These are phyloP conservation scores for Romanogobio albipinnatus DNA, from an alignment of 2,113 vertebrate genomes.

Conservation along the genomic window DNA sequence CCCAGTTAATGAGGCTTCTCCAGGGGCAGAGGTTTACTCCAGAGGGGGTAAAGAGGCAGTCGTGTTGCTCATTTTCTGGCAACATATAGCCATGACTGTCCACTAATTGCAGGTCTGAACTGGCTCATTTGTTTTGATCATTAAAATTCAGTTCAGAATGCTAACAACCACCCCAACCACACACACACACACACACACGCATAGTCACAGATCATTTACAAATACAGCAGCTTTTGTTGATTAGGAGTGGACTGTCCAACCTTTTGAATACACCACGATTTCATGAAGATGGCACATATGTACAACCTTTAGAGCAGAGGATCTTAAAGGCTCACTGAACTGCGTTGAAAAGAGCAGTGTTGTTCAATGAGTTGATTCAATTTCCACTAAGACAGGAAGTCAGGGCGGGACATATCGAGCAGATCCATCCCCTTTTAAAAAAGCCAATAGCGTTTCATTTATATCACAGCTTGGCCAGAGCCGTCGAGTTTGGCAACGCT, in stretches of 20 bases:
- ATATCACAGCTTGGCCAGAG: no score
- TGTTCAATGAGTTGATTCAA: no score
- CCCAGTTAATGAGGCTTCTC: slow-evolving; percentile 83
- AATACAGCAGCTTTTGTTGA: slow-evolving; percentile 75
- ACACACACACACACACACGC: not conserved
- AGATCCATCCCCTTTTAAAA: no score
- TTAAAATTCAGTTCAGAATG: slow-evolving; percentile 84
- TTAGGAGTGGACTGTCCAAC: slow-evolving; percentile 72
- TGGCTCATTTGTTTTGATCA: slow-evolving; percentile 85
- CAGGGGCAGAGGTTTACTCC: slow-evolving; percentile 79
- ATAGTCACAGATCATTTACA: slow-evolving; percentile 73
- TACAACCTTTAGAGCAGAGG: slow-evolving; percentile 39
- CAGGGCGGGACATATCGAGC: no score
- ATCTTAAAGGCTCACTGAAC: not conserved
- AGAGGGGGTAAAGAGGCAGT: slow-evolving; percentile 86
- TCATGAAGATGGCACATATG: slow-evolving; percentile 60
- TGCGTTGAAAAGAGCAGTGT: no score
- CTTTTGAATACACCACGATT: slow-evolving; percentile 42
- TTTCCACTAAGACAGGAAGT: no score
- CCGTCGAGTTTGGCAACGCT: no score
- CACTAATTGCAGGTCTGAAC: slow-evolving; percentile 83
- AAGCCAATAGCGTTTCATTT: no score
- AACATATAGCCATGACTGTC: slow-evolving; percentile 84
- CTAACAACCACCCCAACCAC: slow-evolving; percentile 55
- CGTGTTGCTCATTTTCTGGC: slow-evolving; percentile 88